Base-by-base conservation (phyloP, 37 sponge, comb jelly and placozoan genomes). In the Axinella damicornis region DNA sequence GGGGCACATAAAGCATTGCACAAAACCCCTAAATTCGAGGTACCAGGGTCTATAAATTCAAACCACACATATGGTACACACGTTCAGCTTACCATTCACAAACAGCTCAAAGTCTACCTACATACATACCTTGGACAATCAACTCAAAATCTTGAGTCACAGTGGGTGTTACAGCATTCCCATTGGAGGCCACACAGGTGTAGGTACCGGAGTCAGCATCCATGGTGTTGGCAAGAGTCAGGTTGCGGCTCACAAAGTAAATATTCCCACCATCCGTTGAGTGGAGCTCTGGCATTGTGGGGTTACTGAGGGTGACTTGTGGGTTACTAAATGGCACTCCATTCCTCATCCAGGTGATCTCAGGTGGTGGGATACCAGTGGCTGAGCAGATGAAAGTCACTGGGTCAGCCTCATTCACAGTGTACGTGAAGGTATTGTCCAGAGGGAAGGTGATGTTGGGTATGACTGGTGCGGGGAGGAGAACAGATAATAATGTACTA, bases 341-440 rank as follows among this genome's bases (percentile, higher is more conserved):
- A 46, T 46, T 9, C 9, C 46, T 46, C 6, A 46, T 12, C 46
- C 89, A 94, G 31, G 32, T 21, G 53, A 94, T 86, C 52, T 38
- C 37, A 0, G 94, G 94, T n/a, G 81, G 55, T 41, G 94, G 94
- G 27, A 79, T 40, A 67, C 88, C 91, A 75, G 46, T 74, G 59
- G 88, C 91, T 19, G 20, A 80, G 38, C 94, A 94, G 35, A 62
- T 71, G 33, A 89, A 64, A n/a, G 74, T 82, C 13, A 82, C 75
- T 35, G 76, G 31, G 1, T 70, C 65, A 35, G 72, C 46, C 60
- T 80, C 64, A 53, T 84, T 79, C 25, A 73, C 79, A 33, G 39
- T 38, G 57, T 79, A 66, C 9, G 46, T 9, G 9, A 46, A 46
- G 9, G 46, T 46, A 4, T 46, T 9, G 9, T 46, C 9, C 9